Base-by-base conservation (phyloP, 2,888 invertebrate genomes). In the Eristalis pertinax region DNA sequence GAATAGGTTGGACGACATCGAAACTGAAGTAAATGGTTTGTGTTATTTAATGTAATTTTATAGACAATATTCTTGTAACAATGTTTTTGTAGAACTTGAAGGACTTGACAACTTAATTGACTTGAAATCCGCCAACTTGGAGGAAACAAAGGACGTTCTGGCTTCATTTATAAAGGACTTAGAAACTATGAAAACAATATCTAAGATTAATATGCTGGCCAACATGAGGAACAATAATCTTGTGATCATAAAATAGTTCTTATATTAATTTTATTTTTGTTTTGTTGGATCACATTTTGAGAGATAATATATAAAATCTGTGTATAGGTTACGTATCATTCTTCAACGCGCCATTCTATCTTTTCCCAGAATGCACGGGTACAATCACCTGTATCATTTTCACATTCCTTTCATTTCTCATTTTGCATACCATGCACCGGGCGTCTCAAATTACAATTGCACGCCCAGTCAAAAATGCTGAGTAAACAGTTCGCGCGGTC, bases 111-210 rank as follows among this genome's bases (percentile, higher is more conserved):
- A 94, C n/a, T 43, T 92, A 4, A 43, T 84, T 0, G 92, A 92
- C 84, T 86, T 92, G 3, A 95, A 95, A 86, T 94, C 95, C 89
- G 94, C 94, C 84, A 94, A 94, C 0, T 94, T 95, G 58, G 94
- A 94, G 89, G 95, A 95, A 90, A 95, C 96, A 24, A 95, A 95
- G 89, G 96, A 96, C 91, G 96, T 96, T 0, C 93, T 97, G 69
- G 95, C 96, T 90, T 95, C 96, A 95, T 93, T 97, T 78, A 93
- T 96, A 89, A 94, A 96, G 76, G 97, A 97, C 92, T 93, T 97
- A 38, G 95, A 95, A 70, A 95, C 95, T 0, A 94, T 97, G 92
- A 95, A 95, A 88, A 95, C 95, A 89, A 93, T 96, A 15, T 95
- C 95, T 0, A 94, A 95, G 67, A 93, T 95, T 35, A 95, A 93